Percentiles rank a stretch among this genome's conserved stretches.
These are phyloP conservation scores for Tetramorium bicarinatum DNA, from an alignment of 2,888 invertebrate species.

Conservation along the genomic window DNA sequence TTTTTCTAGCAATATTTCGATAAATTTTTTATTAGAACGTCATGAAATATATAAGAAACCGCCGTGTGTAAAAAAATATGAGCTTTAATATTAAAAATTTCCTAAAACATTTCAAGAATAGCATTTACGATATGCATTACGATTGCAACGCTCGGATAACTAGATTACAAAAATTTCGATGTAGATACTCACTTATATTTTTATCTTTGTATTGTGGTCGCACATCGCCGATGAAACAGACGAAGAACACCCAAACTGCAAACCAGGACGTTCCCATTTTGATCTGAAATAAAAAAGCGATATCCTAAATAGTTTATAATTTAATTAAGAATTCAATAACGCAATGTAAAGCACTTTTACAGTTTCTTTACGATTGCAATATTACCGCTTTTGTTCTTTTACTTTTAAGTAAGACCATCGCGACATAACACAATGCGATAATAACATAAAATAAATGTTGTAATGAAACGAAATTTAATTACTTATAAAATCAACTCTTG, in stretches of 20 bases:
- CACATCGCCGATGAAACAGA: constrained; percentile 72
- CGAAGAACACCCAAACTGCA: constrained; percentile 71
- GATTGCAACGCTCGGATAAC: neutral
- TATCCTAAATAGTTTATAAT: constrained; percentile 17
- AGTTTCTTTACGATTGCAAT: constrained; percentile 22
- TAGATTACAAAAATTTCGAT: neutral
- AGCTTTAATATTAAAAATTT: neutral
- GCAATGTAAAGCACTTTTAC: neutral
- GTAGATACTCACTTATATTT: constrained; percentile 78
- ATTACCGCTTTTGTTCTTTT: neutral
- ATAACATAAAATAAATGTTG: constrained; percentile 4
- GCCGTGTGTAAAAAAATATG: neutral
- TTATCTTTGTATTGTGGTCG: constrained; percentile 79
- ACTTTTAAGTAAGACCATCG: neutral
- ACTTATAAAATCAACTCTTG: neutral
- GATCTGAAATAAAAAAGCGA: constrained; percentile 66
- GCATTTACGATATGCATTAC: neutral
- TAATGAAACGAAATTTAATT: constrained; percentile 1
- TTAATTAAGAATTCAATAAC: constrained; percentile 41
- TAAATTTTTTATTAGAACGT: neutral
- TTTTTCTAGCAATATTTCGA: neutral
- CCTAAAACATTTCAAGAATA: neutral
- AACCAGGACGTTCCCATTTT: constrained; percentile 74
- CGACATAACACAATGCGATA: neutral
- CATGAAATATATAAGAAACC: no score